These are phyloP conservation scores for Noctuana brunneofusca DNA, from an alignment of 2,888 invertebrate genomes.

Conservation along the genomic window DNA sequence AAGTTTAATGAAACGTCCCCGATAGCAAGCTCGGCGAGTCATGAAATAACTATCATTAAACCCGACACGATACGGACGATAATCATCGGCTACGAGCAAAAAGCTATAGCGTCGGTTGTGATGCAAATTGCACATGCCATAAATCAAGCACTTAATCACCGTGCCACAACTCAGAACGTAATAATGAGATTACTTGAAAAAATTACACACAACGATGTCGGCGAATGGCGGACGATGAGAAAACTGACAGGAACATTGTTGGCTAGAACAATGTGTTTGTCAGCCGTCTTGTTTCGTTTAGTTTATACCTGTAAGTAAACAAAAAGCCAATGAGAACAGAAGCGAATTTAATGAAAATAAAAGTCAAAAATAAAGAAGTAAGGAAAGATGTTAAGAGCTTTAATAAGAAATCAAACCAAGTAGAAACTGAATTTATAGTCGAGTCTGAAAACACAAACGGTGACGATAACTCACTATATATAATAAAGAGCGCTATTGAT, in stretches of 20 bases:
- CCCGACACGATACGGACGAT: slow-evolving; percentile 80
- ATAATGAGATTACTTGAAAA: slow-evolving; percentile 80
- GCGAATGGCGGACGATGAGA: slow-evolving; percentile 51
- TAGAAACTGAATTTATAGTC: slow-evolving; percentile 66
- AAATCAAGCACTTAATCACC: slow-evolving; percentile 81
- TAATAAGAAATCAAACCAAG: slow-evolving; percentile 70
- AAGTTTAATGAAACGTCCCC: slow-evolving; percentile 79
- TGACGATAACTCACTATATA: slow-evolving; percentile 73
- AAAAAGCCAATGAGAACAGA: not conserved
- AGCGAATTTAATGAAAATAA: not conserved
- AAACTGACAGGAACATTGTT: slow-evolving; percentile 54
- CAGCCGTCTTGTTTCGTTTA: not conserved
- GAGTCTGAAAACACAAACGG: slow-evolving; percentile 65
- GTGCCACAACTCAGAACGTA: slow-evolving; percentile 65
- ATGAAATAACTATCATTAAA: slow-evolving; percentile 81
- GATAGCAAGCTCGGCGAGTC: slow-evolving; percentile 74
- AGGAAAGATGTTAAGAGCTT: slow-evolving; percentile 70
- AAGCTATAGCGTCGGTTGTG: slow-evolving; percentile 74
- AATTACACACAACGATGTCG: slow-evolving; percentile 61
- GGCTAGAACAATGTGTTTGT: slow-evolving; percentile 42
- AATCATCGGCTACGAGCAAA: slow-evolving; percentile 77
- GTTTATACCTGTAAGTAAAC: not conserved
- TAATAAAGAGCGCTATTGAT: slow-evolving; percentile 81
- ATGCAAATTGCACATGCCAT: slow-evolving; percentile 81
- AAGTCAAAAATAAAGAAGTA: slow-evolving; percentile 42